Base-by-base conservation (phyloP, 2,888 invertebrate species). In the Heteropelma amictum region DNA sequence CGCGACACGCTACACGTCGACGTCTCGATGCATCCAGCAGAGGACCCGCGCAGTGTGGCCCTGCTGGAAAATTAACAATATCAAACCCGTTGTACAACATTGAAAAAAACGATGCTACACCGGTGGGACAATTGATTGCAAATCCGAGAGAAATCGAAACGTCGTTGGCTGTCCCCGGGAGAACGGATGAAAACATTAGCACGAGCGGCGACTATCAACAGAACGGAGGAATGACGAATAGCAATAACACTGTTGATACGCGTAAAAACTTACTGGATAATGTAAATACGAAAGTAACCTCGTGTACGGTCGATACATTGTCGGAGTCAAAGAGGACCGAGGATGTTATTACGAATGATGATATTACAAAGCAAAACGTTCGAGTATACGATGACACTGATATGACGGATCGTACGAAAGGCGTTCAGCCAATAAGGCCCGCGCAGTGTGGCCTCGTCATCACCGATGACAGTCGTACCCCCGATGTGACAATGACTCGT, bases 1-100 rank as follows among this genome's bases (percentile, higher is more conserved):
- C 88, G 68, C 78, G 89, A 67, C 86, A 88, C 72, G 82, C 85
- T 56, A 87, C 85, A 26, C 86, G 88, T 76, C 87, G 88, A 80
- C 86, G 86, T 82, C 81, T 88, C 21, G 81, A 81, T 42, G 75
- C 56, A 72, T 63, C 70, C 61, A 75, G 70, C 86, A 85, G 87
- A 83, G 88, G 88, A 89, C 88, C 89, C 88, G 88, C 89, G 88
- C 89, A 88, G 89, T 88, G 88, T 89, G 89, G 88, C 87, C 85
- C 88, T 85, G 84, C 83, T 83, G 86, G 38, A 53, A 30, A 30
- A 58, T 10, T 53, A 7, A 10, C 58, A 8, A 35, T 51, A 26
- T 5, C 63, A n/a, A 42, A 53, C 23, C 26, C n/a, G n/a, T n/a
- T n/a, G n/a, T n/a, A n/a, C n/a, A n/a, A n/a, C n/a, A n/a, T n/a